These are phyloP conservation scores for Chinchilla lanigera DNA, from an alignment of 2,113 vertebrate genomes.

Conservation along the genomic window DNA sequence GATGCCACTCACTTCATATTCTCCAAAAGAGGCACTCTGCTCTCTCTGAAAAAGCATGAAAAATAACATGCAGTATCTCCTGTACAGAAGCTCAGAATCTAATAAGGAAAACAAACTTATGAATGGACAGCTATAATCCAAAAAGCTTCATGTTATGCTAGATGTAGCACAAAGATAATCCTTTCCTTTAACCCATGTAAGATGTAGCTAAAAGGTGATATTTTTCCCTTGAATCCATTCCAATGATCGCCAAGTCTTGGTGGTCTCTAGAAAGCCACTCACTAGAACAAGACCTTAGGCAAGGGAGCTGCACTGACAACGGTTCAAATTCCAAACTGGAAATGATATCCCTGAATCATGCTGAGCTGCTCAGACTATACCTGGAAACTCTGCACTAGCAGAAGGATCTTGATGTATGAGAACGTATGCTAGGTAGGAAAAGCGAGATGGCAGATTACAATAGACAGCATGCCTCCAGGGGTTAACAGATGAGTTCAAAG, in stretches of 20 bases:
- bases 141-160: fast-evolving
- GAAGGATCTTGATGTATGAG: background rate
- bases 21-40: background rate
- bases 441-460: background rate
- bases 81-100: background rate
- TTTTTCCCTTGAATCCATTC: background rate
- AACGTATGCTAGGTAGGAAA: background rate
- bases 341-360: background rate
- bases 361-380: background rate
- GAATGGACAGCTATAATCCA: background rate
- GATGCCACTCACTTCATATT: background rate
- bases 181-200: background rate
- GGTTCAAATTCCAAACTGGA: background rate
- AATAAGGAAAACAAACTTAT: background rate
- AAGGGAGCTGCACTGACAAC: background rate
- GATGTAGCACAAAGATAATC: background rate
- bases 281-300: background rate
- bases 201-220: background rate
- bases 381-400: background rate
- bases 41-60: background rate
- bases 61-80: background rate
- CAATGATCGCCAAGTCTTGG: background rate
- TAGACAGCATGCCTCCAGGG: background rate
- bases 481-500: background rate
- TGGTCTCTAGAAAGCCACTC: background rate